Base-by-base conservation (phyloP, 2,888 invertebrate species). In the Eueremaeus valkanovi region DNA sequence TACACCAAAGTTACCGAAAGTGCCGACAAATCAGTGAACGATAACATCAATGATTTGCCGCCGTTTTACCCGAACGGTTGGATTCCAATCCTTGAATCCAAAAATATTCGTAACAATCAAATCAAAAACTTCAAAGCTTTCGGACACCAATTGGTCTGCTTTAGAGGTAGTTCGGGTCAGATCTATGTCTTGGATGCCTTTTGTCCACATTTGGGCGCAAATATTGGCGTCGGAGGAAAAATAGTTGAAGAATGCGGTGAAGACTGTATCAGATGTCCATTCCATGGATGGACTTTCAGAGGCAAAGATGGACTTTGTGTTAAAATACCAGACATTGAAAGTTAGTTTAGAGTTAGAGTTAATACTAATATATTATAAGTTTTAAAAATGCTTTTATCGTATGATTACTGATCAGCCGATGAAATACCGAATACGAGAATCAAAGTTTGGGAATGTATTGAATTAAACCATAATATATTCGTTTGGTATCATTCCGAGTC, bases 61-160 rank as follows among this genome's bases (percentile, higher is more conserved):
- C 93, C 93, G 0, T 91, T 92, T 0, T 94, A 88, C 82, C 94
- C 94, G 0, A 94, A 95, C 81, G 94, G 94, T 0, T 95, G 95
- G 95, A 93, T 90, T 80, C 89, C 88, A 0, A 82, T 94, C 0
- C 84, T 89, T 0, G 93, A 93, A 81, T 90, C 90, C 3, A 83
- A 85, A 8, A 85, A 87, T 0, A 81, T 93, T 24, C 73, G 73
- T 51, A 86, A 75, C 3, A 81, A 87, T 0, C 85, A 87, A 70
- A 88, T 89, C 0, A 83, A 85, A 8, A 86, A 88, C 76, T 86
- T 90, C 0, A 86, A 68, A 73, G 21, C 81, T 81, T 61, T 80
- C 90, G 90, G 90, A 1, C 86, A 89, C 80, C 88, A 90, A 78
- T 86, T 92, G 40, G 90, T 89, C 49, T 87, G 91, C 0, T 92